Conservation (phyloP, 2,113 vertebrate species). For the Haemorhous mexicanus region DNA sequence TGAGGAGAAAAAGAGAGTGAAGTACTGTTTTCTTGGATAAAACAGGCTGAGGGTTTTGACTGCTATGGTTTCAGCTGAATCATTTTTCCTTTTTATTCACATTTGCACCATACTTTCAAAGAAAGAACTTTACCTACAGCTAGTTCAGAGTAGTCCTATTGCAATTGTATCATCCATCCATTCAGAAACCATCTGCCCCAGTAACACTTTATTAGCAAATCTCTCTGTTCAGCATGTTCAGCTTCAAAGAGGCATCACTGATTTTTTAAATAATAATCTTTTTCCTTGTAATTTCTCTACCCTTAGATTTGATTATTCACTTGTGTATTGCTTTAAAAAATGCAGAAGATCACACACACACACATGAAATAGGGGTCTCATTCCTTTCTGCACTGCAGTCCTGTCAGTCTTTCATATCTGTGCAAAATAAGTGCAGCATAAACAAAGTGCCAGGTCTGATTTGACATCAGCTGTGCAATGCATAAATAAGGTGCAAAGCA, state of each 20-base stretch:
- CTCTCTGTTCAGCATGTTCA: background rate
- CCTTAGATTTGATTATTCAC: slow-evolving; percentile 11
- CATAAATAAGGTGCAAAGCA: slow-evolving; percentile 40
- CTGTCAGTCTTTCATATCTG: background rate
- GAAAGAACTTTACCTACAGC: background rate
- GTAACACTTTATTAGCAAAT: background rate
- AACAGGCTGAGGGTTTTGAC: background rate
- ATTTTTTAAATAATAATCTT: background rate
- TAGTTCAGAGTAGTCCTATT: background rate
- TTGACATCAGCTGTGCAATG: slow-evolving; percentile 17
- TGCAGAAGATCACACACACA: background rate
- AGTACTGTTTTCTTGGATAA: background rate
- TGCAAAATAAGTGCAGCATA: slow-evolving; percentile 31
- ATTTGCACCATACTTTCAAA: background rate
- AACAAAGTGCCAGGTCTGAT: slow-evolving; percentile 38
- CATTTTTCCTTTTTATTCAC: background rate
- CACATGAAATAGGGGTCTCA: background rate
- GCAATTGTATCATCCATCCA: background rate
- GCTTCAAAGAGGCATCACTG: background rate
- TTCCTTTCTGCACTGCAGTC: slow-evolving; percentile 38
- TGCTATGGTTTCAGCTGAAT: background rate
- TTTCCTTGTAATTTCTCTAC: background rate
- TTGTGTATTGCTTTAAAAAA: slow-evolving; percentile 3
- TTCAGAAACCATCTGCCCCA: background rate
- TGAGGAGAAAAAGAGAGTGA: background rate